Evolutionary conservation across 1,140 invertebrate species (phyloP), one percentile per base, ranked within the genome.

Genomic region (Carposina sasakii): DNA sequence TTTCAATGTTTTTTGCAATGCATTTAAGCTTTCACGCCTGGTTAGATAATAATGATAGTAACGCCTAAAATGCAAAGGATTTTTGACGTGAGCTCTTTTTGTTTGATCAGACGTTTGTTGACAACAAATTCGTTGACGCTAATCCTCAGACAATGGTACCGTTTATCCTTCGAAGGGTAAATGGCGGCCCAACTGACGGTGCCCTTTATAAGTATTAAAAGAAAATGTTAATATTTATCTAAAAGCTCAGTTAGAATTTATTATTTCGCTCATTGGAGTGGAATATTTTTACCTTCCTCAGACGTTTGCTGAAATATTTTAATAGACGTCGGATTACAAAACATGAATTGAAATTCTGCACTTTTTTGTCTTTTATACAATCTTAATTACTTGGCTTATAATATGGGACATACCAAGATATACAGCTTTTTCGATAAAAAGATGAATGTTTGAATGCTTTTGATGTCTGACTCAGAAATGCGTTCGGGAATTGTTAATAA

Each of bases 41-140:
- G 52, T 24, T 51, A 60, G 49, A 52, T 54, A 62, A 63, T 62
- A 68, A 73, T 64, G 64, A 68, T 74, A 57, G 56, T 63, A 65
- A 50, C 51, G 56, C n/a, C n/a, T n/a, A n/a, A n/a, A n/a, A n/a
- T 34, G 58, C 12, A 28, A 28, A 20, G 62, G 60, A 48, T 56
- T n/a, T 57, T 48, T 67, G 66, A 67, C 54, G 68, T 52, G 57
- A 71, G 71, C 68, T 77, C 69, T 78, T 78, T 76, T 76, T 82
- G 71, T 81, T 81, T 82, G 69, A 74, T 71, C 76, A 76, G 67
- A 74, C 75, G 69, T 76, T 71, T 76, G 74, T 78, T 70, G 75
- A 77, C 76, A 78, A 81, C 71, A 73, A 78, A 74, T 81, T 81
- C 71, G 74, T 79, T 79, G 79, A 83, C 77, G 74, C 67, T 81